Evolutionary conservation across 2,797 vertebrate genomes (phyloP).

Genomic region (Margarornis squamiger): DNA sequence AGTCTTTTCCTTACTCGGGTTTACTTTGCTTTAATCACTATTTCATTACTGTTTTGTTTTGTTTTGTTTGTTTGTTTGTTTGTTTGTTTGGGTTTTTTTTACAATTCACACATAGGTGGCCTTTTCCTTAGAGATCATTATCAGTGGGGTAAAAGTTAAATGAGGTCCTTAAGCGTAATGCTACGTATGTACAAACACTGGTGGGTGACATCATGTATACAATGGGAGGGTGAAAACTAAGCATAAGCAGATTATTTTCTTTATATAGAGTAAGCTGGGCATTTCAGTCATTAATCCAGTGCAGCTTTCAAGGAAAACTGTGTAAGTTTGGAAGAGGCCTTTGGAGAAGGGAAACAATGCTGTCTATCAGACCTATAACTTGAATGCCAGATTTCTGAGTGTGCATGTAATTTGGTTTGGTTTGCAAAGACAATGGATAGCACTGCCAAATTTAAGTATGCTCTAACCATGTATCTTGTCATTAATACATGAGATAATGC

Average conservation of each 20-base stretch:
- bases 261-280: background rate
- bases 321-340: background rate
- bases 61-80: background rate
- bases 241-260: background rate
- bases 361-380: background rate
- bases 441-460: background rate
- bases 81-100: background rate
- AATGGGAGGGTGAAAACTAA: background rate
- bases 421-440: background rate
- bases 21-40: background rate
- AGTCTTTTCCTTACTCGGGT: background rate
- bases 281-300: background rate
- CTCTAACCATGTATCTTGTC: background rate
- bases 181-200: background rate
- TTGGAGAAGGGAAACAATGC: background rate
- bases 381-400: background rate
- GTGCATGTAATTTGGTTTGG: background rate
- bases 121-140: background rate
- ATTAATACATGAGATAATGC: background rate
- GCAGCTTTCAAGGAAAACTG: background rate
- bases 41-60: background rate
- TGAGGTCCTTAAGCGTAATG: background rate
- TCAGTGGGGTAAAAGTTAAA: background rate
- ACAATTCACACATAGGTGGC: background rate
- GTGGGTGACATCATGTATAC: accelerated